These are phyloP conservation scores for Corythornis leucogaster DNA, from an alignment of 2,797 vertebrate genomes.

Conservation along the genomic window DNA sequence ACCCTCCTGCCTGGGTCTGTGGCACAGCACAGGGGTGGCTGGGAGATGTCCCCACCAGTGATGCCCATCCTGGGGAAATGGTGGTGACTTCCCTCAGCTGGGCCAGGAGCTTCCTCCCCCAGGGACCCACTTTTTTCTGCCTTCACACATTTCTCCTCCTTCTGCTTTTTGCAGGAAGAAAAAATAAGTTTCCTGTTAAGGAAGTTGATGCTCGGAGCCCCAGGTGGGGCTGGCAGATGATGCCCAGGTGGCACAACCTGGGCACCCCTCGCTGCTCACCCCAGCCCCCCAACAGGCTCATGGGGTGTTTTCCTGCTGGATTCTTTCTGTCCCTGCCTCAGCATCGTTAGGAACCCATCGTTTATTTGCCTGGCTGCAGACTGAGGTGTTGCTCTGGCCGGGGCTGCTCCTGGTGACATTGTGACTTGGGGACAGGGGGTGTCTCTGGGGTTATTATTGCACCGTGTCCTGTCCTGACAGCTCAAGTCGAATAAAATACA, in stretches of 20 bases:
- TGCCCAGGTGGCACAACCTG: neutral
- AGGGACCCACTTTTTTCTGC: accelerated
- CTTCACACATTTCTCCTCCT: neutral
- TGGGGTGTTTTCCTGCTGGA: neutral
- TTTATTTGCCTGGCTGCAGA: neutral
- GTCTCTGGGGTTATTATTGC: neutral
- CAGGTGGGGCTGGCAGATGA: accelerated
- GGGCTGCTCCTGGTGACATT: neutral
- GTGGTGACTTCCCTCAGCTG: accelerated
- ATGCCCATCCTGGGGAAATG: accelerated
- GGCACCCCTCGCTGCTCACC: neutral
- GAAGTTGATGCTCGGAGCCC: neutral
- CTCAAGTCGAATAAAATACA: conserved; percentile 30
- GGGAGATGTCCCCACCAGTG: accelerated
- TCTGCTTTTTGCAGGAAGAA: conserved; percentile 66
- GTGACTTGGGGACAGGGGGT: accelerated
- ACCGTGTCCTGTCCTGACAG: accelerated
- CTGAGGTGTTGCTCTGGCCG: accelerated
- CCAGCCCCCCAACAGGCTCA: accelerated
- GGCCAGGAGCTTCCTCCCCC: neutral
- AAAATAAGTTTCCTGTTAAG: conserved; percentile 34
- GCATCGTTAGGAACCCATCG: accelerated
- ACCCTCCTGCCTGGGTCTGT: neutral
- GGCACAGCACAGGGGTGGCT: neutral
- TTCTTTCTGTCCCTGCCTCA: neutral